A percentile compares a stretch with the other conserved stretches of the same genome.
Conservation (phyloP, 2,888 invertebrate genomes). For the Dioctria linearis region DNA sequence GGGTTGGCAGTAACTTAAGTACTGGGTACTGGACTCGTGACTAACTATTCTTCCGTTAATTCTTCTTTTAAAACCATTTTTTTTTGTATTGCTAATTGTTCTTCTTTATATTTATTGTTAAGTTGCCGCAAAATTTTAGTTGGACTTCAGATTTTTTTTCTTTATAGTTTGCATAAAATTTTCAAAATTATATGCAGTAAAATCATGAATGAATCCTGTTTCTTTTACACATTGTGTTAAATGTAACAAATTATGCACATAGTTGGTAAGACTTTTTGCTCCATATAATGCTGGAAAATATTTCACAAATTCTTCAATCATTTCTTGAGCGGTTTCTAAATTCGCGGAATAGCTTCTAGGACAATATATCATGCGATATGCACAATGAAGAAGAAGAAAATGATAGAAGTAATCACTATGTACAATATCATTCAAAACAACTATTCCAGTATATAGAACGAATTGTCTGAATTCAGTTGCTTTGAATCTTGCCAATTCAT, state of each 20-base stretch:
- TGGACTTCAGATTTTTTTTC: slow-evolving; percentile 46
- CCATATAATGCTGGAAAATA: slow-evolving; percentile 38
- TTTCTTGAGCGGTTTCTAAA: slow-evolving; percentile 6
- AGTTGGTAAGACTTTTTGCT: slow-evolving; percentile 40
- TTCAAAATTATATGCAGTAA: slow-evolving; percentile 48
- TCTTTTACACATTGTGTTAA: too few relatives aligned
- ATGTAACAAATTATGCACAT: too few relatives aligned
- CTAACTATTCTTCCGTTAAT: too few relatives aligned
- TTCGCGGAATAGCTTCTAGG: slow-evolving; percentile 20
- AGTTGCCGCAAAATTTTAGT: slow-evolving; percentile 49
- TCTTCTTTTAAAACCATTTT: too few relatives aligned
- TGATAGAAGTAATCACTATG: slow-evolving; percentile 40
- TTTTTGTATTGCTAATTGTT: background rate
- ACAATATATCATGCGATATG: slow-evolving; percentile 21
- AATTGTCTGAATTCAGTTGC: slow-evolving; percentile 49
- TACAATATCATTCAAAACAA: slow-evolving; percentile 39
- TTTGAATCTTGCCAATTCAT: slow-evolving; percentile 40
- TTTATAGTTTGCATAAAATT: slow-evolving; percentile 41
- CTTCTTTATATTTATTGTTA: slow-evolving; percentile 37
- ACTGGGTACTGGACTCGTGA: background rate
- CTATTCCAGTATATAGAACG: slow-evolving; percentile 40
- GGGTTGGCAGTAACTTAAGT: slow-evolving; percentile 6
- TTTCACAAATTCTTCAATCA: slow-evolving; percentile 42
- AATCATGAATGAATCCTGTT: too few relatives aligned
- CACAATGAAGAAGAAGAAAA: slow-evolving; percentile 41